Evolutionary conservation across 2,113 vertebrate genomes (phyloP).

Genomic region (Scomber scombrus): DNA sequence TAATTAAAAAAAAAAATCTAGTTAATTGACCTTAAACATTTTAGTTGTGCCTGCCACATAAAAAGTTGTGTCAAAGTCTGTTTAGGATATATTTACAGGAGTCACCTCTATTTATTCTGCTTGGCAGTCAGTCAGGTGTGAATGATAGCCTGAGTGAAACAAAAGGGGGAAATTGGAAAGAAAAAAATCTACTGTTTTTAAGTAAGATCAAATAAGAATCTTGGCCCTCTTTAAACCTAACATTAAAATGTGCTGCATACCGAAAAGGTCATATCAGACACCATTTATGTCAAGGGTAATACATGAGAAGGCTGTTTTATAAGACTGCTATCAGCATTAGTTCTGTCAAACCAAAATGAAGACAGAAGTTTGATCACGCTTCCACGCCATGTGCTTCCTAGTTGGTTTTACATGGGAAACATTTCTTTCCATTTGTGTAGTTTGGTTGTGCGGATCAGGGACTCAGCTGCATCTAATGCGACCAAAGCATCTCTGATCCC

Average conservation of each 20-base stretch:
- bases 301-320: slow-evolving; percentile 18
- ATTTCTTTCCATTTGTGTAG: background rate
- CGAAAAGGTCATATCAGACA: slow-evolving; percentile 33
- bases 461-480: slow-evolving; percentile 32
- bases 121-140: background rate
- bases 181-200: slow-evolving; percentile 21
- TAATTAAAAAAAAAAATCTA: slow-evolving; percentile 3
- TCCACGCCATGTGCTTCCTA: background rate
- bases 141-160: slow-evolving; percentile 26
- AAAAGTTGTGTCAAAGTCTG: slow-evolving; percentile 5
- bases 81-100: slow-evolving; percentile 11
- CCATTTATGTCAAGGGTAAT: slow-evolving; percentile 42
- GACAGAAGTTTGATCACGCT: slow-evolving; percentile 21
- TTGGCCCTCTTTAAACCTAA: slow-evolving; percentile 37
- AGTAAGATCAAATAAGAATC: slow-evolving; percentile 58
- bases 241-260: slow-evolving; percentile 45
- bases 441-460: slow-evolving; percentile 15
- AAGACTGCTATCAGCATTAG: slow-evolving; percentile 25
- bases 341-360: slow-evolving; percentile 46
- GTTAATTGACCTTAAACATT: slow-evolving; percentile 26
- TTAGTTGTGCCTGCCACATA: slow-evolving; percentile 19
- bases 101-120: slow-evolving; percentile 25
- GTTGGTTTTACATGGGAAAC: slow-evolving; percentile 2
- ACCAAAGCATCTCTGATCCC: slow-evolving; percentile 34
- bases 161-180: slow-evolving; percentile 6